Conservation (phyloP, 2,888 invertebrate species). For the Piscicola geometra region DNA sequence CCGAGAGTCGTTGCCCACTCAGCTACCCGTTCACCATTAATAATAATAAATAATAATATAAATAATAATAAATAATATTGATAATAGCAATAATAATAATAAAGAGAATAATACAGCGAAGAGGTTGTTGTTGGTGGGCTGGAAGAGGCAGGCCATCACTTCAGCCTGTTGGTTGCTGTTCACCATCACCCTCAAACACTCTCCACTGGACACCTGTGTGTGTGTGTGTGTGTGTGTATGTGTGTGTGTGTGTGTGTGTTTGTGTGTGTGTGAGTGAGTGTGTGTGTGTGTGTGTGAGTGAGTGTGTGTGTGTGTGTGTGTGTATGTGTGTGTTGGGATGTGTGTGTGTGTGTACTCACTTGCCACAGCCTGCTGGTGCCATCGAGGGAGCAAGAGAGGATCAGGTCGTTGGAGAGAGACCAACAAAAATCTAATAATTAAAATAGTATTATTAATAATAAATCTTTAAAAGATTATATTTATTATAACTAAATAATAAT, state of each 20-base stretch:
- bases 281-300: no score
- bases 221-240: no score
- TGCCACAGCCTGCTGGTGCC: constrained; percentile 72
- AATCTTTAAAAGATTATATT: constrained; percentile 3
- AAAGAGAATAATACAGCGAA: constrained; percentile 62
- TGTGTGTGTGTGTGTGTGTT: no score
- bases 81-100: no score
- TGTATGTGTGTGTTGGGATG: no score
- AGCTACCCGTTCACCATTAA: background rate
- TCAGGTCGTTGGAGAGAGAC: constrained; percentile 77
- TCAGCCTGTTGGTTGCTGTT: constrained; percentile 51
- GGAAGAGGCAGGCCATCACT: constrained; percentile 65
- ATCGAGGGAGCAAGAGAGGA: constrained; percentile 73
- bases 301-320: no score
- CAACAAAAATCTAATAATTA: constrained; percentile 76
- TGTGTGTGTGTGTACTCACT: no score
- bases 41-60: no score
- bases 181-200: constrained; percentile 52
- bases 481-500: background rate
- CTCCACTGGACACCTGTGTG: constrained; percentile 53
- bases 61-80: no score
- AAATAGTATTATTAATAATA: no score
- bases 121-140: constrained; percentile 79
- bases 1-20: background rate
- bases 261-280: no score